Base-by-base conservation (phyloP, 2,888 invertebrate genomes). In the Nomada ruficornis region DNA sequence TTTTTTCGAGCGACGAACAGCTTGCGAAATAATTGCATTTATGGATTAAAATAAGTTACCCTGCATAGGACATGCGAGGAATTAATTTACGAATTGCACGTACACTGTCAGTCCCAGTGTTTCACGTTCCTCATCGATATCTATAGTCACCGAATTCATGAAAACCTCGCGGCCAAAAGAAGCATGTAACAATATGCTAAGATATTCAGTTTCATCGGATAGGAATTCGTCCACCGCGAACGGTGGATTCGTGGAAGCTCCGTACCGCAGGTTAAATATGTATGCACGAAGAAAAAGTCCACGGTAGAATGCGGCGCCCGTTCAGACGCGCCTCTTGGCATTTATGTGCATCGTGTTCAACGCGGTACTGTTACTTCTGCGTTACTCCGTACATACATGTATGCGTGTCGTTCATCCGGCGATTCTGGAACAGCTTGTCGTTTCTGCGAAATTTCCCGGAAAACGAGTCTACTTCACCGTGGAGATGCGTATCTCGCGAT, bases 251-350 rank as follows among this genome's bases (percentile, higher is more conserved):
- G 54, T 52, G 54, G 52, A 42, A 67, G 20, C 10, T 5, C 2
- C 54, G 29, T 29, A 52, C 44, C 65, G 29, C 9, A n/a, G 65
- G 29, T 67, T 67, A 52, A 67, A 67, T 20, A 36, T 20, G 65
- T 15, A 29, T 20, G 52, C 29, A 29, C 2, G 20, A 29, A 3
- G 29, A 36, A 65, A 52, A 65, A 65, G 65, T 52, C 2, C 1
- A 3, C 29, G 50, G 9, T 52, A 67, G 65, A 67, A 67, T 67
- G 65, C 67, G 23, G 18, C 67, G 36, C n/a, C 36, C 36, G 54
- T 54, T 23, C 15, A 20, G 54, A 67, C 67, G 54, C 36, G 36
- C 67, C 54, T 67, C 36, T 42, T 55, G 67, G 67, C 54, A 67
- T 67, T 67, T 67, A 36, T 5, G 36, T 36, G 15, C 67, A 0